phyloP scores from a whole-genome alignment of 2,888 invertebrate genomes.

The Salticus scenicus region DNA sequence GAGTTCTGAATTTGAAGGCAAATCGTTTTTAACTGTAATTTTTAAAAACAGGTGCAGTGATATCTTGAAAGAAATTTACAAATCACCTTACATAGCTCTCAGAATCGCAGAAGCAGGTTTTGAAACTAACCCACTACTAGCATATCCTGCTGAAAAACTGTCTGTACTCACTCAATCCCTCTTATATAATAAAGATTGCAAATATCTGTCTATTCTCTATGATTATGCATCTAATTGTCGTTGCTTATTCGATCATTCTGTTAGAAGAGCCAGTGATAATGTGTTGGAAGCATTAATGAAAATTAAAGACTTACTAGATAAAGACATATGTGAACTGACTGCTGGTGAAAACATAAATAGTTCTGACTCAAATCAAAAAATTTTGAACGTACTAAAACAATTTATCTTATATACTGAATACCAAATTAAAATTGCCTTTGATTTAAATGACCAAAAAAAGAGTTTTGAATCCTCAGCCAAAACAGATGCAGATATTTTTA shows the following conservation, averaged over 20 bases:
- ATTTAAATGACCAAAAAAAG: not conserved
- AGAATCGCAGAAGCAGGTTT: slow-evolving; percentile 38
- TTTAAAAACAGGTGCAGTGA: not conserved
- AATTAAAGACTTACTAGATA: not conserved
- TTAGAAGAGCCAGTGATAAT: not conserved
- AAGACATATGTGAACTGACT: not conserved
- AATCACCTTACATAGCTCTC: slow-evolving; percentile 38
- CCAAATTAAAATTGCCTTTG: not conserved
- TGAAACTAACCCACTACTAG: slow-evolving; percentile 34
- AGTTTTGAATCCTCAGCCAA: not conserved
- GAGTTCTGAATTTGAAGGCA: not conserved
- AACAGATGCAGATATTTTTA: not conserved
- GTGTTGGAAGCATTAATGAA: not conserved
- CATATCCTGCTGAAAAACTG: not conserved
- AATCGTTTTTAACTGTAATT: slow-evolving; percentile 18
- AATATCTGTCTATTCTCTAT: not conserved
- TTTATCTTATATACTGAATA: not conserved
- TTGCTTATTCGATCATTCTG: not conserved
- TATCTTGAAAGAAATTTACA: slow-evolving; percentile 19
- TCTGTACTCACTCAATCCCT: not conserved
- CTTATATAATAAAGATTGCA: not conserved
- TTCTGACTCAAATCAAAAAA: not conserved
- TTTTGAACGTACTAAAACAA: not conserved
- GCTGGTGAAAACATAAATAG: too few species aligned
- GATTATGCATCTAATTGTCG: slow-evolving; percentile 2